Conservation (phyloP, 2,113 vertebrate species). For the Anolis sagrei region DNA sequence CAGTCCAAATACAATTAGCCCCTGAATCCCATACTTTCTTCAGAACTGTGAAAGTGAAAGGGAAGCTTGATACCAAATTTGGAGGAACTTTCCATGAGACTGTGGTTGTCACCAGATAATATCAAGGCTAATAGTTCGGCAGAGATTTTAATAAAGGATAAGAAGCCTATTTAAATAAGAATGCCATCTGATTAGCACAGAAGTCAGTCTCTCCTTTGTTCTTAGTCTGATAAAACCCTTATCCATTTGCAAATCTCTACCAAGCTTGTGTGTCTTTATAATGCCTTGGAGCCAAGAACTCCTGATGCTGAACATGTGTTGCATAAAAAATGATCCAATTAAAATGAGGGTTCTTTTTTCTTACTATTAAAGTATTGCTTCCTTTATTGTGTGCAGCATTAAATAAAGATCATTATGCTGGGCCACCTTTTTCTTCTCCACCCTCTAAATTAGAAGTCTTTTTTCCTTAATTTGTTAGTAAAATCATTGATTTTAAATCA, state of each 20-base stretch:
- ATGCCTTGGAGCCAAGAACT: constrained; percentile 32
- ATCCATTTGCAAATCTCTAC: background rate
- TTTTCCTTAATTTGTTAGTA: background rate
- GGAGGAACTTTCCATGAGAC: constrained; percentile 3
- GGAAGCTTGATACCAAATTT: constrained; percentile 41
- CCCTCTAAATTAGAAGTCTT: background rate
- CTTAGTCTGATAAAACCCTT: background rate
- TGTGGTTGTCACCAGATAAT: constrained; percentile 30
- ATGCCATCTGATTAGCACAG: constrained; percentile 18
- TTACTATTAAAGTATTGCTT: constrained; percentile 14
- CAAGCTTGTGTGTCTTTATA: background rate
- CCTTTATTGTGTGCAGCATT: background rate
- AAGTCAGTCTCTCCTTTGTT: constrained; percentile 16
- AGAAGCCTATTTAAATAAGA: constrained; percentile 32
- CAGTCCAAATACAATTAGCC: background rate
- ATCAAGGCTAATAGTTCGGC: background rate
- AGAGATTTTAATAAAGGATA: constrained; percentile 30
- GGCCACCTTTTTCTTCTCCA: background rate
- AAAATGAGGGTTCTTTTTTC: constrained; percentile 15
- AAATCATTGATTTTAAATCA: constrained; percentile 25
- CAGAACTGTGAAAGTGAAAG: constrained; percentile 6
- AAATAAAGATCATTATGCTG: fast-evolving
- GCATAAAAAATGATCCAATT: background rate
- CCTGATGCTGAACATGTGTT: background rate
- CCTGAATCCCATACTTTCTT: background rate